Base-by-base conservation (phyloP, 37 sponge, comb jelly and placozoan genomes). In the Eunapius fragilis region DNA sequence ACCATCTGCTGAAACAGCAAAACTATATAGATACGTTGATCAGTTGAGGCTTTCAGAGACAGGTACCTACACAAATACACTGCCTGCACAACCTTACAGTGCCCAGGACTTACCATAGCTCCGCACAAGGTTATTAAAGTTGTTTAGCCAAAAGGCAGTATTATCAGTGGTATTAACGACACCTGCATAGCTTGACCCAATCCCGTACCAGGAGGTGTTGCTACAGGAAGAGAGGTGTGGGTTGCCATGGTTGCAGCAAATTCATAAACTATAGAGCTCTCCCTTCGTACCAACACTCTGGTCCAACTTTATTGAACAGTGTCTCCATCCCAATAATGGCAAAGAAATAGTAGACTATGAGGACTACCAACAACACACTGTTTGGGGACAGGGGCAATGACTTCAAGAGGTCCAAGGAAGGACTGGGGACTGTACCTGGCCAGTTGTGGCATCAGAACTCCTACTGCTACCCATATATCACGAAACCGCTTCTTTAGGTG, bases 291-390 rank as follows among this genome's bases (percentile, higher is more conserved):
- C 89, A 90, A 80, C 94, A 94, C 33, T 80, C 80, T 19, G 69
- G 67, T 3, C 48, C 3, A 25, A 94, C 89, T 70, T 67, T 83
- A 50, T 69, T 7, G 23, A 30, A 2, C 73, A 96, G 83, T 34
- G 80, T 34, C 87, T 96, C 96, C 91, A 96, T 93, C 12, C 93
- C 96, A 41, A 90, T 82, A 9, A 96, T 96, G 68, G 96, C 93
- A 82, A 82, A 96, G 72, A 77, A 87, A 81, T 93, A 96, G 84
- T 76, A 85, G 71, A 95, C 68, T n/a, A 91, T 33, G 27, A 91
- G 22, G 12, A 95, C 33, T 24, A 93, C 83, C 28, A 93, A 12
- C 4, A 31, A 38, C 26, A 45, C 47, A 45, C 47, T 45, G 47
- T 4, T 45, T 11, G 47, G 47, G 47, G 47, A 45, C 7, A 45